Base-by-base conservation (phyloP, 1,140 invertebrate species). In the Medauroidea extradentata region DNA sequence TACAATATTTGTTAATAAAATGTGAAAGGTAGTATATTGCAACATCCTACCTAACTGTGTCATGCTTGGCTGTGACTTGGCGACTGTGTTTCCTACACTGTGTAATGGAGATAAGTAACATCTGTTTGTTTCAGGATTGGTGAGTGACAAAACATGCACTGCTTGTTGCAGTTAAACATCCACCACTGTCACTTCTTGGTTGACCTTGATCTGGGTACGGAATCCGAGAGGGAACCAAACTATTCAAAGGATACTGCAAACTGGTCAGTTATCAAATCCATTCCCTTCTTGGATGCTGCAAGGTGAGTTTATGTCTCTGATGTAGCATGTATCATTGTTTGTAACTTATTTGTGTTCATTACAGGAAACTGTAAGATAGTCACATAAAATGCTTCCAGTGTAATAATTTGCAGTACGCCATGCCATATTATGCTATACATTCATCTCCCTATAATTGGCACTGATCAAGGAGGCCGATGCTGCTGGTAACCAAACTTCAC, bases 141-240 rank as follows among this genome's bases (percentile, higher is more conserved):
- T 13, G 7, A 24, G 11, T 19, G 16, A 19, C 58, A 14, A 42
- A 42, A 42, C 21, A 25, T 65, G 52, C 54, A 64, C 57, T 68
- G 62, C 66, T 73, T 78, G 64, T 82, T 88, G 64, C 82, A 96
- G 83, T 81, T 90, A 63, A 75, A 84, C 61, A 76, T 90, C 43
- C 79, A 83, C 14, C 78, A 85, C 59, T 93, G 92, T 68, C 84
- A 94, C 76, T 94, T 93, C 70, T 74, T 98, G 9, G 78, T 98
- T 43, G 94, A 98, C 74, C 81, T 93, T 8, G 91, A 96, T 75
- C 73, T 85, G n/a, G 84, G 83, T 1, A 79, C 76, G 60, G 82
- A 87, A 53, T 87, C 86, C 14, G 63, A 72, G 5, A 68, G 86
- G 19, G 91, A 97, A 75, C 93, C 93, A 1, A 86, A 85, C 63